Base-by-base conservation (phyloP, 2,797 vertebrate genomes). In the Etheostoma nigrum region DNA sequence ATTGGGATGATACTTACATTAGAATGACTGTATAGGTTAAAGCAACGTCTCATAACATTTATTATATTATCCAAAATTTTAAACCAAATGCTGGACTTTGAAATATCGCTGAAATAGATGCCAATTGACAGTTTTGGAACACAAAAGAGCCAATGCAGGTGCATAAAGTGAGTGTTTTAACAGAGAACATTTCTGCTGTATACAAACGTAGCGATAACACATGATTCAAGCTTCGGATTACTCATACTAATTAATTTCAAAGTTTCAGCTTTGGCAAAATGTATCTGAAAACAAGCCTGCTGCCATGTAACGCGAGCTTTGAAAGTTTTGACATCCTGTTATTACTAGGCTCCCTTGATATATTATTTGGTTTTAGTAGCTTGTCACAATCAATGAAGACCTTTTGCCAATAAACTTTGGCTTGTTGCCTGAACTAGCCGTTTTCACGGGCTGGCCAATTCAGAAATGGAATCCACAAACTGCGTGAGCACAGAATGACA, bases 391-490 rank as follows among this genome's bases (percentile, higher is more conserved):
- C 60, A n/a, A 3, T 74, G 15, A 45, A 47, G 9, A 55, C 12
- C 5, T 36, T 8, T 53, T 57, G 30, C 48, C 65, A 48, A 18
- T 52, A 55, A 61, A 67, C 10, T 25, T 10, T 62, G 45, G 27
- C 53, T 36, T 25, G 42, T 16, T 18, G 67, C 59, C 48, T 52
- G 11, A 63, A 47, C 1, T 2, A n/a, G 0, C 15, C 21, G 3
- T 48, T 52, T 81, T 30, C 15, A 40, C 23, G 15, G 25, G 8
- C 49, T 44, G 30, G 23, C 57, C 48, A 49, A 45, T 72, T 51
- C 45, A 59, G 55, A 72, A 77, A 61, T 36, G 40, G 18, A 40
- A 51, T 63, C 42, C 67, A 79, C 58, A 68, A 83, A 72, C 51
- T 62, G 55, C 10, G 27, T 6, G 15, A 60, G 48, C 15, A 36